Conservation (phyloP, 2,797 vertebrate genomes). For the Poeciliopsis presidionis region DNA sequence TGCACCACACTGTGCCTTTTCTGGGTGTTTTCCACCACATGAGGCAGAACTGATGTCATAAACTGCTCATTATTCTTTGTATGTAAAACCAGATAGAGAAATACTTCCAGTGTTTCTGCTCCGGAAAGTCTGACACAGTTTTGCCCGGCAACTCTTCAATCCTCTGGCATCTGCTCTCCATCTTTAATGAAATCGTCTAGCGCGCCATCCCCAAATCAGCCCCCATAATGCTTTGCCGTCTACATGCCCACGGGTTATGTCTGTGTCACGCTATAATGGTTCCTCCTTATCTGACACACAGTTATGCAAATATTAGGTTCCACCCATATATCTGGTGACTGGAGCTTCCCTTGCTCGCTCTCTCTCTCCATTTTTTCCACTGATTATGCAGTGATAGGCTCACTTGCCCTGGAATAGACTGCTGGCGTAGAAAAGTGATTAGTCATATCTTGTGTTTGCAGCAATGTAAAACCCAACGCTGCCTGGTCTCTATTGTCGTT, state of each 20-base stretch:
- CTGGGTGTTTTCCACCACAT: conserved; percentile 40
- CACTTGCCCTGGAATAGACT: conserved; percentile 63
- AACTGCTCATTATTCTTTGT: conserved; percentile 59
- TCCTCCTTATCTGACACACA: conserved; percentile 70
- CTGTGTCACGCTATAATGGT: conserved; percentile 68
- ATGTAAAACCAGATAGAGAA: conserved; percentile 39
- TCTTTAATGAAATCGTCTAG: conserved; percentile 70
- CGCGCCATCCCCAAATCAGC: conserved; percentile 60
- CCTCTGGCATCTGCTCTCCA: conserved; percentile 52
- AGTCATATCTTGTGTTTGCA: conserved; percentile 71
- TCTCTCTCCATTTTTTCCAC: conserved; percentile 18
- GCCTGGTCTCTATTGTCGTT: conserved; percentile 51
- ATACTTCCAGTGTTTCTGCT: conserved; percentile 49
- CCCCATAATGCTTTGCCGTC: conserved; percentile 66
- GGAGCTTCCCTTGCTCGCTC: conserved; percentile 60
- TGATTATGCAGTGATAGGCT: conserved; percentile 72
- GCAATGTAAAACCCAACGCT: conserved; percentile 62
- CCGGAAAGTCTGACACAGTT: conserved; percentile 56
- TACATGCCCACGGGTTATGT: conserved; percentile 66
- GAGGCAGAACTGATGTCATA: conserved; percentile 52
- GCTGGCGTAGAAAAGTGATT: conserved; percentile 67
- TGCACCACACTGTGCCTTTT: conserved; percentile 45
- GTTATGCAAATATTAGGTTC: conserved; percentile 79
- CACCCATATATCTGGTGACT: conserved; percentile 69
- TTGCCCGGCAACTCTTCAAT: conserved; percentile 38